Evolutionary conservation across 2,888 invertebrate genomes (phyloP).

Genomic region (Xiphydria camelus): DNA sequence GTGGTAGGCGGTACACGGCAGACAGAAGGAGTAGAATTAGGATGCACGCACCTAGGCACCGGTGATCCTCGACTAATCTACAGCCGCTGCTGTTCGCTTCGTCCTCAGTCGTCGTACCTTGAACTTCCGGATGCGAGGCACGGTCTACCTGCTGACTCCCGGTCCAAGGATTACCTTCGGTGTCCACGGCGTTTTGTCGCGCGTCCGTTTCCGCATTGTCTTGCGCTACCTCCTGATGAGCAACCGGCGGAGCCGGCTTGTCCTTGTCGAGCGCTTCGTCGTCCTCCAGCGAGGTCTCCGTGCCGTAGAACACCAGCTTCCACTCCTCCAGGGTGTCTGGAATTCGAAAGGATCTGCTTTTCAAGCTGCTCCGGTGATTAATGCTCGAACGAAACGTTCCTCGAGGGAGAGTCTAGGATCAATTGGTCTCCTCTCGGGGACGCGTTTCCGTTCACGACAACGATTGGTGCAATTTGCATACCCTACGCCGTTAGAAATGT

Average conservation of each 20-base stretch:
- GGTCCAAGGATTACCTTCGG: slow-evolving; percentile 46
- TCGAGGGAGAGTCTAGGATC: no score
- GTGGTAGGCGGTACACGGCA: no score
- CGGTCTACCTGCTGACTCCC: slow-evolving; percentile 49
- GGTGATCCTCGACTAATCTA: slow-evolving; percentile 34
- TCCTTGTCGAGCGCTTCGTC: slow-evolving; percentile 45
- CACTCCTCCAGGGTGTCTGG: slow-evolving; percentile 67
- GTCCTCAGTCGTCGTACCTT: slow-evolving; percentile 50
- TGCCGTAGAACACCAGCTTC: slow-evolving; percentile 83
- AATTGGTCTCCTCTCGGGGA: no score
- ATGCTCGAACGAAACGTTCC: no score
- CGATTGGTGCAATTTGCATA: no score
- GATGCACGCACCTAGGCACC: slow-evolving; percentile 55
- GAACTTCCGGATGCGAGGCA: slow-evolving; percentile 50
- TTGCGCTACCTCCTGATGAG: slow-evolving; percentile 22
- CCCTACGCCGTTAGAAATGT: no score
- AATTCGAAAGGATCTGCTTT: slow-evolving; percentile 25
- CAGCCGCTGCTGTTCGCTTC: slow-evolving; percentile 45
- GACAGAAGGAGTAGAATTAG: slow-evolving; percentile 46
- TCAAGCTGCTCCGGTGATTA: no score
- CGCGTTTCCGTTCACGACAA: no score
- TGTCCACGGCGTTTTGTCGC: slow-evolving; percentile 40
- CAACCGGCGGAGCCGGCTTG: slow-evolving; percentile 30
- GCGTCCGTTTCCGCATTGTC: slow-evolving; percentile 30
- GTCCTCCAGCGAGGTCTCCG: slow-evolving; percentile 61